Percentiles rank a stretch among this genome's conserved stretches.
Evolutionary conservation across 2,797 vertebrate species (phyloP).

Genomic region (Melanotaenia boesemani): DNA sequence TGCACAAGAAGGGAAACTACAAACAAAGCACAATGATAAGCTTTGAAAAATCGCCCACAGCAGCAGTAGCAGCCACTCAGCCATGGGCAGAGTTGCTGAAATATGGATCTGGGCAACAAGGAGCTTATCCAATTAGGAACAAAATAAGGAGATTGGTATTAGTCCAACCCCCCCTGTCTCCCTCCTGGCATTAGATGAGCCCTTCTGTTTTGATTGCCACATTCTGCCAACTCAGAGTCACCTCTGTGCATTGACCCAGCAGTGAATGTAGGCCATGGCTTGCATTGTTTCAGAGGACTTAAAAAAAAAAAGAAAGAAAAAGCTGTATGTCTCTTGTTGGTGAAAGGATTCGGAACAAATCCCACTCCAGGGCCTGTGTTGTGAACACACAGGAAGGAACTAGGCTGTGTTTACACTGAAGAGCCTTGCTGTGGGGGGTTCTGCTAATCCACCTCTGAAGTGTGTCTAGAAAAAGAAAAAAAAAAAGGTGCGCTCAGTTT

Average conservation of each 20-base stretch:
- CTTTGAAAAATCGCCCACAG: slow-evolving; percentile 62
- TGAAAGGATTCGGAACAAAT: slow-evolving; percentile 64
- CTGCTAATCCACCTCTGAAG: slow-evolving; percentile 74
- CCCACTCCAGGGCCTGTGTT: slow-evolving; percentile 64
- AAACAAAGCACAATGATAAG: slow-evolving; percentile 66
- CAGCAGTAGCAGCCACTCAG: slow-evolving; percentile 58
- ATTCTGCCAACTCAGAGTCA: slow-evolving; percentile 68
- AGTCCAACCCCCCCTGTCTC: slow-evolving; percentile 59
- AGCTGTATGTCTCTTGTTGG: slow-evolving; percentile 33
- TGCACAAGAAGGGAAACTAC: slow-evolving; percentile 39
- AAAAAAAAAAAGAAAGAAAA: slow-evolving; percentile 28
- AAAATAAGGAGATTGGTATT: slow-evolving; percentile 78
- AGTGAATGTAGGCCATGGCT: slow-evolving; percentile 49
- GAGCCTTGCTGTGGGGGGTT: slow-evolving; percentile 47
- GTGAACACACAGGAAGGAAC: slow-evolving; percentile 73
- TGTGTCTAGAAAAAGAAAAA: slow-evolving; percentile 50
- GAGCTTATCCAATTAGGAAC: slow-evolving; percentile 80
- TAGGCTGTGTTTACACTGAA: slow-evolving; percentile 72
- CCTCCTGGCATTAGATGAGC: slow-evolving; percentile 69
- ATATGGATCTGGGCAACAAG: slow-evolving; percentile 78
- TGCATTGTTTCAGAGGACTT: slow-evolving; percentile 31
- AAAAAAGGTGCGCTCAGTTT: slow-evolving; percentile 58
- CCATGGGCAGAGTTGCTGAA: slow-evolving; percentile 62
- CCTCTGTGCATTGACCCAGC: slow-evolving; percentile 34
- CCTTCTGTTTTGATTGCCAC: slow-evolving; percentile 74